Base-by-base conservation (phyloP, 2,888 invertebrate species). In the Vesta saturnalis region DNA sequence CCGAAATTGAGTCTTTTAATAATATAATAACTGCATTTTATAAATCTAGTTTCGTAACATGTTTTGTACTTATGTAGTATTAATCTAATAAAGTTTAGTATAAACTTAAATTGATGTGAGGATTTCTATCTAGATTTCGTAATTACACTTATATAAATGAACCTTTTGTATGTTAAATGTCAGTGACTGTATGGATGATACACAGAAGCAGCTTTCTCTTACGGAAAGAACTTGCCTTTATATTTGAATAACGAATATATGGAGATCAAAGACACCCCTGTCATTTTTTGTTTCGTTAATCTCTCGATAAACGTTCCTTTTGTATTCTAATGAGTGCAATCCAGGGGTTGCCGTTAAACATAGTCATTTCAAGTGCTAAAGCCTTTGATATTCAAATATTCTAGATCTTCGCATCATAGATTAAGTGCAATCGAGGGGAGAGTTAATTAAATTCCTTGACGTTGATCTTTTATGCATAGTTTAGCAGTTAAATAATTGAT, bases 341-440 rank as follows among this genome's bases (percentile, higher is more conserved):
- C 52, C 39, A 58, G 58, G 58, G 58, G 58, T 58, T 35, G 58
- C 39, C 39, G 35, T 18, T 58, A 58, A 58, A 18, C 43, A 19
- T 18, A 59, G 59, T 56, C 62, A 30, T 60, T 61, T 57, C 19
- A 60, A 35, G 69, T 47, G 59, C 54, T 22, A 23, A 66, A 58
- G 56, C 62, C 70, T 70, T 70, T 70, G 70, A 70, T 67, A 70
- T 70, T 70, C 60, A 70, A 70, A 70, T 70, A 56, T 57, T n/a
- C 39, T 12, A 55, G 54, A 63, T 62, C 59, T 69, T 60, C 64
- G 57, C 49, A 21, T 15, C 57, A 39, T 4, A 39, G 52, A 59
- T 23, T 60, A 60, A 61, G 57, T 57, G 18, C 30, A 56, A 68
- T 67, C 49, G 56, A 43, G 30, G 22, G 46, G 66, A 52, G 67